Conservation (phyloP, 2,797 vertebrate genomes). For the Orientallactaga sibirica region DNA sequence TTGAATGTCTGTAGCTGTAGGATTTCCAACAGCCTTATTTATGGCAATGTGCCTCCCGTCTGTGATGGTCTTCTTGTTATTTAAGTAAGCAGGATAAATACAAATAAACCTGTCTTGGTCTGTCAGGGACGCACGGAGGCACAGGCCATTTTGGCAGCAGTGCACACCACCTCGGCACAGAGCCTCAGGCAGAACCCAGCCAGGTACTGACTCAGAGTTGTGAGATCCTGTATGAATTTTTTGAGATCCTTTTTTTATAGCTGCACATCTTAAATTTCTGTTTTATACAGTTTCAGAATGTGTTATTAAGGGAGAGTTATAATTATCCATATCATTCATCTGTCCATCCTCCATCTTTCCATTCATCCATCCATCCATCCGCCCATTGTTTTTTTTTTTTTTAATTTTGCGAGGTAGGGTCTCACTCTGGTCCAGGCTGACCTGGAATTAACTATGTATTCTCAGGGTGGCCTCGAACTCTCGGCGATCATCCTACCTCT, state of each 20-base stretch:
- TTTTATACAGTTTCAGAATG: background rate
- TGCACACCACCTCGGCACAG: fast-evolving
- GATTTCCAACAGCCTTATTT: slow-evolving; percentile 97
- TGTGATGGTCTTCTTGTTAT: slow-evolving; percentile 97
- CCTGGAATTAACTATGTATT: too few species aligned
- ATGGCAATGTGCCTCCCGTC: slow-evolving; percentile 95
- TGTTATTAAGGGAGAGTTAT: background rate
- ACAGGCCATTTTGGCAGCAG: slow-evolving; percentile 64
- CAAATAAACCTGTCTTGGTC: slow-evolving; percentile 93
- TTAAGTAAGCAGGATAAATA: slow-evolving; percentile 96
- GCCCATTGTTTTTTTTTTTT: too few species aligned
- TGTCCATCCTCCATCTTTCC: too few species aligned
- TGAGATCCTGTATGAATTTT: too few species aligned
- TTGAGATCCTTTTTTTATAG: too few species aligned
- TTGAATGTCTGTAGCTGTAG: slow-evolving; percentile 95
- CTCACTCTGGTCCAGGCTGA: too few species aligned
- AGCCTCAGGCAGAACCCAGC: fast-evolving
- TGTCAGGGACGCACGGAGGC: slow-evolving; percentile 35
- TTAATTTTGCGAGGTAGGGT: too few species aligned
- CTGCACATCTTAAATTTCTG: background rate
- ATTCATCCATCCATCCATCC: too few species aligned
- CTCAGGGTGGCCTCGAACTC: too few species aligned
- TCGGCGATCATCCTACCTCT: too few species aligned
- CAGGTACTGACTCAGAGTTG: fast-evolving
- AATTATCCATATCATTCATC: background rate